Conservation (phyloP, 1,140 invertebrate species). For the Conus betulinus region DNA sequence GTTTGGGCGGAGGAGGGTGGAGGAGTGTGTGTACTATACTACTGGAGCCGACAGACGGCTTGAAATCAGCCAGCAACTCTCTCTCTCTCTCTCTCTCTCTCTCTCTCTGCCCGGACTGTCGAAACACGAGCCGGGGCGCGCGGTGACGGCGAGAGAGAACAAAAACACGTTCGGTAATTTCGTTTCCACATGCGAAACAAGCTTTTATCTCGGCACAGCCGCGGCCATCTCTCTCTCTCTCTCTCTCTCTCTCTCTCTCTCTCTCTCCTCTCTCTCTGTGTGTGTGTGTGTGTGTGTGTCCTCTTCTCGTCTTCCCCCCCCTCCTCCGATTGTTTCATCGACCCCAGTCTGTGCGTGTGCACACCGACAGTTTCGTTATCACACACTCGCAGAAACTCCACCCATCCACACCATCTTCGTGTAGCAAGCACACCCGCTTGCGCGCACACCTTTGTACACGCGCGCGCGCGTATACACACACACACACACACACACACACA, state of each 20-base stretch:
- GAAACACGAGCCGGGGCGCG: not conserved
- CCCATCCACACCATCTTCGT: too few relatives aligned
- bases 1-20: too few relatives aligned
- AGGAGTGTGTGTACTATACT: too few relatives aligned
- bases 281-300: too few relatives aligned
- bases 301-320: too few relatives aligned
- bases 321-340: too few relatives aligned
- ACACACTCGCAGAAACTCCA: too few relatives aligned
- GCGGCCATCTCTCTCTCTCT: not conserved
- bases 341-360: not conserved
- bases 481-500: not conserved
- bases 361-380: not conserved
- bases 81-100: not conserved
- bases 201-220: not conserved
- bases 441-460: not conserved
- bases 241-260: not conserved
- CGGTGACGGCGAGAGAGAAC: not conserved
- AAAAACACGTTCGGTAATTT: conserved; percentile 11
- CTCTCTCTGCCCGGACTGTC: not conserved
- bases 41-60: not conserved
- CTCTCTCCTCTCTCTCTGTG: not conserved
- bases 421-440: too few relatives aligned
- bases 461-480: not conserved
- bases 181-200: conserved; percentile 10
- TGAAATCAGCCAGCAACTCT: not conserved